Evolutionary conservation across 30 jellyfish, hydroid and myxozoan genomes (phyloP).

Genomic region (Turritopsis rubra): DNA sequence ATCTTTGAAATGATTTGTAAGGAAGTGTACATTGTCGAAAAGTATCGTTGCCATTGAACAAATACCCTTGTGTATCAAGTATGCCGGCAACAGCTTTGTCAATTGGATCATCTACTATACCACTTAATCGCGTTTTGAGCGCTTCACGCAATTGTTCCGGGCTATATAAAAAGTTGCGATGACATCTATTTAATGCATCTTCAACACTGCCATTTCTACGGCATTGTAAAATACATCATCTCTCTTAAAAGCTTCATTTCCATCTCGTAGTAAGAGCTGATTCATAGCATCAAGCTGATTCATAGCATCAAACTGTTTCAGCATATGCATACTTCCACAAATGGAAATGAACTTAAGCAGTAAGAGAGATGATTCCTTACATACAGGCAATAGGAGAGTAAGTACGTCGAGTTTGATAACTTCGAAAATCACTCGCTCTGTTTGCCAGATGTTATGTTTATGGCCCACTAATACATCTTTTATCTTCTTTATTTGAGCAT

Average conservation of each 20-base stretch:
- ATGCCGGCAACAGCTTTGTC: background rate
- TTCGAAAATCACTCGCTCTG: background rate
- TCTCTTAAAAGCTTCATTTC: background rate
- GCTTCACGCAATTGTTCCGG: too few relatives aligned
- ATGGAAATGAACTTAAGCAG: background rate
- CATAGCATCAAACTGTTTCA: background rate
- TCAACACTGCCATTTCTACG: background rate
- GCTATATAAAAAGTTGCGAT: too few relatives aligned
- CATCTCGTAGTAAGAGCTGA: background rate
- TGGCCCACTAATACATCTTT: background rate
- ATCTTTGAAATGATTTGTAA: too few relatives aligned
- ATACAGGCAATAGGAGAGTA: background rate
- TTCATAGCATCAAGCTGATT: background rate
- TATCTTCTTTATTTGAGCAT: constrained; percentile 5
- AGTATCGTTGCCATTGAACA: too few relatives aligned
- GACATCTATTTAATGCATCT: background rate
- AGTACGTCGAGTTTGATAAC: background rate
- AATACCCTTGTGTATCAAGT: too few relatives aligned
- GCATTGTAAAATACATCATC: background rate
- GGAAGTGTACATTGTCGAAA: too few relatives aligned
- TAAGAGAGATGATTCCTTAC: background rate
- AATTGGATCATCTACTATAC: background rate
- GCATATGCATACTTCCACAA: background rate
- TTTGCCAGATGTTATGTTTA: background rate
- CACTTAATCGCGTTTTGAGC: constrained; percentile 43